A percentile compares a stretch with the other conserved stretches of the same genome.
These are phyloP conservation scores for Dione juno DNA, from an alignment of 2,888 invertebrate species.

Conservation along the genomic window DNA sequence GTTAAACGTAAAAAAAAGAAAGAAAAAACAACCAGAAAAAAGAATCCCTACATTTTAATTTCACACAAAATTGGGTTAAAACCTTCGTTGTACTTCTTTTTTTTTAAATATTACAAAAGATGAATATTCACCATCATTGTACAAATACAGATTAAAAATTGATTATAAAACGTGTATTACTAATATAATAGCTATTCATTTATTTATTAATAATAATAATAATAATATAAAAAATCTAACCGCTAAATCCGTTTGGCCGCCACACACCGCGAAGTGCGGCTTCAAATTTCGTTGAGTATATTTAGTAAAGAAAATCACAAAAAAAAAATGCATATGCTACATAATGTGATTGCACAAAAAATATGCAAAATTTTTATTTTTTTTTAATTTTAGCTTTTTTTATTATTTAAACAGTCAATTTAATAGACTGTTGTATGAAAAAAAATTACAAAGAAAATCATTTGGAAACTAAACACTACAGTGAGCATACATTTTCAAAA, in stretches of 20 bases:
- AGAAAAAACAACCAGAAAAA: neutral
- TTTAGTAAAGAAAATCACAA: neutral
- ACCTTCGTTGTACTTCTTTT: neutral
- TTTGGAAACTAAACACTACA: too few relatives aligned
- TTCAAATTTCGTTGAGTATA: constrained; percentile 37
- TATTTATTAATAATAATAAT: constrained; percentile 29
- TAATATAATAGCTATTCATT: constrained; percentile 24
- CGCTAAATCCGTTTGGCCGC: constrained; percentile 52
- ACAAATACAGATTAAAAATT: constrained; percentile 20
- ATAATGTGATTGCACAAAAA: too few relatives aligned
- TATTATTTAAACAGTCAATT: too few relatives aligned
- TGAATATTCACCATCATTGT: neutral
- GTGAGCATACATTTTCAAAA: too few relatives aligned
- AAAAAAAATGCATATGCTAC: too few relatives aligned
- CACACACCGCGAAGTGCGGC: constrained; percentile 10
- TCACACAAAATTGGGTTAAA: neutral
- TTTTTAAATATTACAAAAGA: neutral
- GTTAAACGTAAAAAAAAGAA: neutral
- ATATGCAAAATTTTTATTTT: neutral
- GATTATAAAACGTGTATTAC: constrained; percentile 34
- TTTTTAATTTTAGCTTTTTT: neutral
- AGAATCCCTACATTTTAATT: neutral
- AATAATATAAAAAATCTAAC: constrained; percentile 36
- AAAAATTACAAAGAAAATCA: too few relatives aligned
- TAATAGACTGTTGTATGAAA: too few relatives aligned